Conservation (phyloP, 1,140 invertebrate genomes). For the Hypothenemus hampei region DNA sequence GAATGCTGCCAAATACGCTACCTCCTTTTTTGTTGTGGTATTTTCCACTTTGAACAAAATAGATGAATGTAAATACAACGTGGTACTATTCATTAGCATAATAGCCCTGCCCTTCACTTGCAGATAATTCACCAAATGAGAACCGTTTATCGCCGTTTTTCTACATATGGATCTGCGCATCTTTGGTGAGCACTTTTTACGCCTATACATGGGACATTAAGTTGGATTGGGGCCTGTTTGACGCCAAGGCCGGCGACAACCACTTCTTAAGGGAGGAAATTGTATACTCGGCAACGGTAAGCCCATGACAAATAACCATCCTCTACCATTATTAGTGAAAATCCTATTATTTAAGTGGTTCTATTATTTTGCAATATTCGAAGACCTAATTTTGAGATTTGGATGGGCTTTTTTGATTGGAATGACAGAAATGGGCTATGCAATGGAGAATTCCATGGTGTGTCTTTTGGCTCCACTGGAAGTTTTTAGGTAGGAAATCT, state of each 20-base stretch:
- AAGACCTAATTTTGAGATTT: conserved; percentile 92
- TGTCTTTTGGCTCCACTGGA: conserved; percentile 88
- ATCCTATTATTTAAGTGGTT: conserved; percentile 36
- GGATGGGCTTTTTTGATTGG: conserved; percentile 86
- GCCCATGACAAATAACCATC: conserved; percentile 8
- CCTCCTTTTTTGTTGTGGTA: conserved; percentile 91
- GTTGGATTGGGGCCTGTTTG: conserved; percentile 91
- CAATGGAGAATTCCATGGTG: conserved; percentile 80
- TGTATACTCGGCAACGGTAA: conserved; percentile 59
- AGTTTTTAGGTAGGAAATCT: conserved; percentile 74
- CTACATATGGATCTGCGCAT: conserved; percentile 64
- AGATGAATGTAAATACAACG: conserved; percentile 64
- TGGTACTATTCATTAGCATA: too few species aligned
- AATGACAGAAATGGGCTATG: conserved; percentile 74
- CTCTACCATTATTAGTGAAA: not conserved
- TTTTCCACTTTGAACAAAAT: conserved; percentile 72
- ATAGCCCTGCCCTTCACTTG: too few species aligned
- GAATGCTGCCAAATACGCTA: conserved; percentile 98
- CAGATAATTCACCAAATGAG: conserved; percentile 32
- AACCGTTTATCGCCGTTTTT: conserved; percentile 58
- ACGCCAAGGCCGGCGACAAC: conserved; percentile 74
- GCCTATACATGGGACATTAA: conserved; percentile 85
- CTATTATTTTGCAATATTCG: conserved; percentile 54
- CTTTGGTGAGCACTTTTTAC: conserved; percentile 71
- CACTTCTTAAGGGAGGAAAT: conserved; percentile 63